Evolutionary conservation across 2,797 vertebrate genomes (phyloP).

Genomic region (Garrulus glandarius): DNA sequence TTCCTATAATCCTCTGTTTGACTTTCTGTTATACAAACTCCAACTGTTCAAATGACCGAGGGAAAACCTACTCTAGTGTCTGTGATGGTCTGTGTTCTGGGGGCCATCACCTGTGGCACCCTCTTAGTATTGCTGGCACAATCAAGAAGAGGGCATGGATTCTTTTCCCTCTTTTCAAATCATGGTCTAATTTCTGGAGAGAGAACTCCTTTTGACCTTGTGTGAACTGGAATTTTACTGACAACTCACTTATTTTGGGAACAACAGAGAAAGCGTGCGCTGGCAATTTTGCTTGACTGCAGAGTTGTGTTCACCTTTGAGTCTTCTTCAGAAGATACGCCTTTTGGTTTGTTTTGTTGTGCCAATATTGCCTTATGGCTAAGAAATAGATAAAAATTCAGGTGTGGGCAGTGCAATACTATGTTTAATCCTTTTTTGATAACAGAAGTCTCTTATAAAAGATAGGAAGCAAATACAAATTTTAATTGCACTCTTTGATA

Average conservation of each 20-base stretch:
- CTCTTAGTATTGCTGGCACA: not conserved
- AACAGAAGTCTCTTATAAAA: not conserved
- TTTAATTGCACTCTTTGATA: not conserved
- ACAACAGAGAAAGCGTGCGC: not conserved
- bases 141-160: not conserved
- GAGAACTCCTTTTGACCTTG: constrained; percentile 24
- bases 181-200: not conserved
- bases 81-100: not conserved
- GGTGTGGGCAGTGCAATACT: not conserved
- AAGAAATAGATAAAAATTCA: not conserved
- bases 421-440: not conserved
- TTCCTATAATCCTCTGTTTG: not conserved
- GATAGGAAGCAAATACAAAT: not conserved
- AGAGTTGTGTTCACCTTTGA: not conserved
- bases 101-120: not conserved
- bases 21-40: not conserved
- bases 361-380: not conserved
- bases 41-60: not conserved
- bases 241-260: not conserved
- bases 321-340: not conserved
- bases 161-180: not conserved
- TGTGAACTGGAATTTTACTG: constrained; percentile 28
- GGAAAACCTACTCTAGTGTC: not conserved
- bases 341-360: not conserved
- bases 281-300: constrained; percentile 16